A percentile compares a stretch with the other conserved stretches of the same genome.
These are phyloP conservation scores for Melanostigma gelatinosum DNA, from an alignment of 2,113 vertebrate species.

Conservation along the genomic window DNA sequence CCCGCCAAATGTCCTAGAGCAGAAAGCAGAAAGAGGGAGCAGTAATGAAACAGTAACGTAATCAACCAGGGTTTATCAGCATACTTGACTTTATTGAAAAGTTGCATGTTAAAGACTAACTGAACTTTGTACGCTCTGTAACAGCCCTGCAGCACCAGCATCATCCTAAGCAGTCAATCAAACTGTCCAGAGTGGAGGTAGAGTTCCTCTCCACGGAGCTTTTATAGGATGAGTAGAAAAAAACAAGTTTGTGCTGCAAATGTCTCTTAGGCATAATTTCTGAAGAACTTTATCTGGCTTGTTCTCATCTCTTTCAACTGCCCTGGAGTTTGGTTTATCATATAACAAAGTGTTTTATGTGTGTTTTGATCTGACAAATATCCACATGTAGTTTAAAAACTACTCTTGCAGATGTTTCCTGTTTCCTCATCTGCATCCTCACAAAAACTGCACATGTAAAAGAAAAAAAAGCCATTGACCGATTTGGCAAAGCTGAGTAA, in stretches of 20 bases:
- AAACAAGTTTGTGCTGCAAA: slow-evolving; percentile 54
- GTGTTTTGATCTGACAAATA: slow-evolving; percentile 25
- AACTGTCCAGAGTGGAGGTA: slow-evolving; percentile 20
- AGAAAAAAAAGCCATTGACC: slow-evolving; percentile 4
- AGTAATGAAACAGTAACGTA: slow-evolving; percentile 9
- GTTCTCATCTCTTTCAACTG: slow-evolving; percentile 41
- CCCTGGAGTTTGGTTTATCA: background rate
- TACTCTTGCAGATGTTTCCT: slow-evolving; percentile 2
- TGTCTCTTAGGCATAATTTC: slow-evolving; percentile 43
- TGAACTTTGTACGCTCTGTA: slow-evolving; percentile 12
- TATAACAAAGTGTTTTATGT: slow-evolving; percentile 2
- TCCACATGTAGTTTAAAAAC: background rate
- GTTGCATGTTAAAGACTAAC: slow-evolving; percentile 21
- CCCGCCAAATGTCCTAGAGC: slow-evolving; percentile 5
- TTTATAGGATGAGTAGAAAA: slow-evolving; percentile 26
- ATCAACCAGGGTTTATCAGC: slow-evolving; percentile 39
- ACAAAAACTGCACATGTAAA: background rate
- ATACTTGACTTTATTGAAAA: slow-evolving; percentile 42
- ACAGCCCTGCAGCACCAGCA: slow-evolving; percentile 33
- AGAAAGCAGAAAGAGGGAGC: slow-evolving; percentile 28
- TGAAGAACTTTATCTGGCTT: slow-evolving; percentile 29
- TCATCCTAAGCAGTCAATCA: slow-evolving; percentile 43
- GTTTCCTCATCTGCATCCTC: slow-evolving; percentile 8
- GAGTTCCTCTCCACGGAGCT: slow-evolving; percentile 33
- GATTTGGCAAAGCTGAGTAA: background rate